Evolutionary conservation across 2,797 vertebrate species (phyloP).

Genomic region (Eurystomus glaucurus): DNA sequence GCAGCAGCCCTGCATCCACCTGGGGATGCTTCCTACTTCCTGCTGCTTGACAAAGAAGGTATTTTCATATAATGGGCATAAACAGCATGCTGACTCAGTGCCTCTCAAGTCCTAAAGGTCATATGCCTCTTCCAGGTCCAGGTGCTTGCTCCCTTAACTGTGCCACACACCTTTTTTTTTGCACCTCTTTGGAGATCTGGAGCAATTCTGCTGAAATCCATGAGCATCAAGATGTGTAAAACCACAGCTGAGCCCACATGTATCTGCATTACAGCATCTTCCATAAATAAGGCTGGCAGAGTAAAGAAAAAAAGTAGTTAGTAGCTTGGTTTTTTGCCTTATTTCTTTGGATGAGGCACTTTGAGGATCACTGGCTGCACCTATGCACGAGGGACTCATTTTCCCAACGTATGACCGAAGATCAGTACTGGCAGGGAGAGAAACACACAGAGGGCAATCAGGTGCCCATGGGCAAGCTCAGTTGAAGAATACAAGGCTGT

Average conservation of each 20-base stretch:
- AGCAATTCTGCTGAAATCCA: not conserved
- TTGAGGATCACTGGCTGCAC: not conserved
- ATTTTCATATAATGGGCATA: rapidly evolving
- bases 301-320: not conserved
- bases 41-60: not conserved
- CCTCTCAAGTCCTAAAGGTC: not conserved
- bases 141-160: not conserved
- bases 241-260: not conserved
- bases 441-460: not conserved
- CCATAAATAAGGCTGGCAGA: not conserved
- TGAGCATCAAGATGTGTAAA: not conserved
- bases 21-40: not conserved
- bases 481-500: rapidly evolving
- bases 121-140: not conserved
- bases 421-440: not conserved
- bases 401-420: rapidly evolving
- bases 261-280: not conserved
- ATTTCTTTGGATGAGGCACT: not conserved
- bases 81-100: rapidly evolving
- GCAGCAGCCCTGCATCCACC: not conserved
- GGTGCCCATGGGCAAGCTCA: not conserved
- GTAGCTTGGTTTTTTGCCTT: rapidly evolving
- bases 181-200: not conserved
- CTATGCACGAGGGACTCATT: rapidly evolving
- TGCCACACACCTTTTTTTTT: not conserved